Evolutionary conservation across 2,113 vertebrate genomes (phyloP).

Genomic region (Fukomys damarensis): DNA sequence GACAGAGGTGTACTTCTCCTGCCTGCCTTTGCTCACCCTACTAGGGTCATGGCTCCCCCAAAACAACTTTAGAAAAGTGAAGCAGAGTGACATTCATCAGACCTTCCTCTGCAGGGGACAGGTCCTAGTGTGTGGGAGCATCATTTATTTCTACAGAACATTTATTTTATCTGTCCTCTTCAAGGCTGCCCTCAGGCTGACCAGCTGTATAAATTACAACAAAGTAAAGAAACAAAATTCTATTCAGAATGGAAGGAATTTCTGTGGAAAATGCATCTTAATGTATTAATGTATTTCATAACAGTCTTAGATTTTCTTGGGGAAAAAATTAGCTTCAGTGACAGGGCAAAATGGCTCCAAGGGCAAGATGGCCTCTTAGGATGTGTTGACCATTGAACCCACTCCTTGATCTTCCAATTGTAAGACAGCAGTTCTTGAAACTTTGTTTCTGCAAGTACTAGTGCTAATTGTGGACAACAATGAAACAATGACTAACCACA

Average conservation of each 20-base stretch:
- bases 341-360: neutral
- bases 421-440: neutral
- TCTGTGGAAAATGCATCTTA: neutral
- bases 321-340: neutral
- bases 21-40: fast-evolving
- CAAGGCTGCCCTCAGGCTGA: neutral
- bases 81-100: neutral
- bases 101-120: neutral
- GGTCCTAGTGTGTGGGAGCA: neutral
- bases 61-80: neutral
- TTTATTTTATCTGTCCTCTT: neutral
- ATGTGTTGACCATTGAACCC: neutral
- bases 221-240: neutral
- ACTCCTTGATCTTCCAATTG: neutral
- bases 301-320: neutral
- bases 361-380: neutral
- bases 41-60: neutral
- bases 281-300: neutral
- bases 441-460: neutral
- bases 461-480: neutral
- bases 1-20: neutral
- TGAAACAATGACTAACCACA: fast-evolving
- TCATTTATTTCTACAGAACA: neutral
- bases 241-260: neutral
- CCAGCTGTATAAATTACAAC: neutral